phyloP scores from a whole-genome alignment of 2,797 vertebrate species.

The Coccyzus lansbergi region DNA sequence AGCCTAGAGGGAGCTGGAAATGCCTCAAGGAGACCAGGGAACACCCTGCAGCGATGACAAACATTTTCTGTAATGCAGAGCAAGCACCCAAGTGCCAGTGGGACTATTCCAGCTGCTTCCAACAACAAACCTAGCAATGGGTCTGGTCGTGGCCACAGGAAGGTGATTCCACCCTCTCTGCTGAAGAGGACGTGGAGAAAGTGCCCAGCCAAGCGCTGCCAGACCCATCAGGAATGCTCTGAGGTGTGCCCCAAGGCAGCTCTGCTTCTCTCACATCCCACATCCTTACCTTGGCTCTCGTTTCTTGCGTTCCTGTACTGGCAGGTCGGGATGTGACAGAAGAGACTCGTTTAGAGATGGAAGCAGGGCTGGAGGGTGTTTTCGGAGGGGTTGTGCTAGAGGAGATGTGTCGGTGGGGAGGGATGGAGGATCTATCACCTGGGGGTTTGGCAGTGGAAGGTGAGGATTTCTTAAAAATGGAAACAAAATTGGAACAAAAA shows the following conservation, averaged over 20 bases:
- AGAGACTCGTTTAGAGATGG: constrained; percentile 72
- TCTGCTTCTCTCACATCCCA: not conserved
- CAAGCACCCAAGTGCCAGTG: accelerated
- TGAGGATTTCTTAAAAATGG: constrained; percentile 81
- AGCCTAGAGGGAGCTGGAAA: not conserved
- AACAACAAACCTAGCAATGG: not conserved
- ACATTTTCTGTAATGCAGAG: not conserved
- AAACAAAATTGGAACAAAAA: constrained; percentile 75
- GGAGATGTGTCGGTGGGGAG: constrained; percentile 79
- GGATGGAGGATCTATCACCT: constrained; percentile 78
- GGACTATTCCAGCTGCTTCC: not conserved
- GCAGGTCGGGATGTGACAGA: constrained; percentile 79
- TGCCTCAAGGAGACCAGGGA: not conserved
- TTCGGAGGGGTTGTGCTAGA: constrained; percentile 82
- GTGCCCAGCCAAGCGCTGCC: not conserved
- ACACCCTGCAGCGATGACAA: not conserved
- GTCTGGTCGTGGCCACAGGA: not conserved
- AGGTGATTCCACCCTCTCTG: not conserved
- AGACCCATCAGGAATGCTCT: not conserved
- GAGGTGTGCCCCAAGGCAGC: not conserved
- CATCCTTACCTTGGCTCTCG: constrained; percentile 84
- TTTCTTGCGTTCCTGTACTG: constrained; percentile 72
- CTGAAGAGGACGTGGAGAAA: accelerated
- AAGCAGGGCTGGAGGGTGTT: constrained; percentile 74
- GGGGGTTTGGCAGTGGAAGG: constrained; percentile 80